Evolutionary conservation across 1,140 invertebrate genomes (phyloP).

Genomic region (Dendrolimus kikuchii): DNA sequence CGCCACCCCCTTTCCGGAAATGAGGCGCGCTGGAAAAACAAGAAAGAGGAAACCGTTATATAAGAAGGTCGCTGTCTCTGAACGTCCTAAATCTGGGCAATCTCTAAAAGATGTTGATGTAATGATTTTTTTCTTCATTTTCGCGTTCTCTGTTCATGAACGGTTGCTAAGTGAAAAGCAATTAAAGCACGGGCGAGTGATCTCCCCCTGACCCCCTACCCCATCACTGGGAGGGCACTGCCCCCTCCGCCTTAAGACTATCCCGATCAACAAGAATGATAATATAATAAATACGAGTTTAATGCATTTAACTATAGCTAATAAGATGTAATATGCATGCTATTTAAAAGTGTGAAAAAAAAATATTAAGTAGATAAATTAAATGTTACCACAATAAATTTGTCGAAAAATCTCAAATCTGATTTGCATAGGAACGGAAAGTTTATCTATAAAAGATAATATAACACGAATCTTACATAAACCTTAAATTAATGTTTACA

Average conservation of each 20-base stretch:
- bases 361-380: too few species aligned
- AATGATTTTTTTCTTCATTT: conserved; percentile 71
- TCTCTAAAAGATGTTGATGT: conserved; percentile 69
- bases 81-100: conserved; percentile 66
- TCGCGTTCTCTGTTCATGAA: conserved; percentile 65
- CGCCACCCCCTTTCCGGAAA: conserved; percentile 62
- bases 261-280: conserved; percentile 54
- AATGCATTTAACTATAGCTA: conserved; percentile 16
- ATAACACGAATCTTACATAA: too few species aligned
- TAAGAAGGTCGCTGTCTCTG: conserved; percentile 56
- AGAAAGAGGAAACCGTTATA: conserved; percentile 62
- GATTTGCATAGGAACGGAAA: too few species aligned
- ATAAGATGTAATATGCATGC: too few species aligned
- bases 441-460: too few species aligned
- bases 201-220: conserved; percentile 33
- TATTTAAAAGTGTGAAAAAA: too few species aligned
- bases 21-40: conserved; percentile 69
- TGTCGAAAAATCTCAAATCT: too few species aligned
- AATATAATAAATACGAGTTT: conserved; percentile 55
- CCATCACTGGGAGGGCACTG: conserved; percentile 18
- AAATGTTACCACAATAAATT: too few species aligned
- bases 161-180: conserved; percentile 72
- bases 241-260: conserved; percentile 33
- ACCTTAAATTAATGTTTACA: too few species aligned
- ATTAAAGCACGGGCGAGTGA: conserved; percentile 68